Conservation (phyloP, 1,140 invertebrate genomes). For the Thaumatotibia leucotreta region DNA sequence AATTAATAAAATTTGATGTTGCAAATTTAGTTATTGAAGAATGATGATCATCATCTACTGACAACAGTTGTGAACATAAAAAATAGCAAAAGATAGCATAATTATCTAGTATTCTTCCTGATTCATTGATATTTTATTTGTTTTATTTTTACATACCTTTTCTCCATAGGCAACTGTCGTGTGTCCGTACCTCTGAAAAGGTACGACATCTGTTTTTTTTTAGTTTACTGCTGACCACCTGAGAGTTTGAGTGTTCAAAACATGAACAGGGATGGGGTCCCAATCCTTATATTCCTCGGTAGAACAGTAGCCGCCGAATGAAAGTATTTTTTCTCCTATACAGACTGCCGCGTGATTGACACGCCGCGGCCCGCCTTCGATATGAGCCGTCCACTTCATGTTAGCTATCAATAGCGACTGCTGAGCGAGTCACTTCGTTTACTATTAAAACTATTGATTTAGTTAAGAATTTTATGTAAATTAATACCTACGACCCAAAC, state of each 20-base stretch:
- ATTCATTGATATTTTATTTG: too few relatives aligned
- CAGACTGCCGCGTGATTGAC: conserved; percentile 95
- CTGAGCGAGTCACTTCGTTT: neutral
- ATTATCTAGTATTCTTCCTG: too few relatives aligned
- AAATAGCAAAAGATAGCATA: too few relatives aligned
- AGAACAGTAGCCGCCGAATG: conserved; percentile 94
- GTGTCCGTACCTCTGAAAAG: conserved; percentile 86
- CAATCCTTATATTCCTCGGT: conserved; percentile 82
- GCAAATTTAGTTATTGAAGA: too few relatives aligned
- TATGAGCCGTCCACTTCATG: conserved; percentile 85
- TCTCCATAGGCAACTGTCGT: conserved; percentile 87
- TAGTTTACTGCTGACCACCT: conserved; percentile 75
- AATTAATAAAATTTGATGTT: too few relatives aligned
- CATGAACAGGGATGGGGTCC: conserved; percentile 90
- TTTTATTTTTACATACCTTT: conserved; percentile 70
- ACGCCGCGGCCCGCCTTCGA: conserved; percentile 87
- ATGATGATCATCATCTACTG: too few relatives aligned
- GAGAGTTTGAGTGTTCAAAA: conserved; percentile 86
- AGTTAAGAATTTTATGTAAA: conserved; percentile 4
- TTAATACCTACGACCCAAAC: neutral
- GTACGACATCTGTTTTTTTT: conserved; percentile 42
- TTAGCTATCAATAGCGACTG: conserved; percentile 17
- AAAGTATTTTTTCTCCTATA: conserved; percentile 88
- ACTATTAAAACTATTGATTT: conserved; percentile 14
- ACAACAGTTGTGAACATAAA: too few relatives aligned